These are phyloP conservation scores for Argyresthia albistria DNA, from an alignment of 2,888 invertebrate species.

Conservation along the genomic window DNA sequence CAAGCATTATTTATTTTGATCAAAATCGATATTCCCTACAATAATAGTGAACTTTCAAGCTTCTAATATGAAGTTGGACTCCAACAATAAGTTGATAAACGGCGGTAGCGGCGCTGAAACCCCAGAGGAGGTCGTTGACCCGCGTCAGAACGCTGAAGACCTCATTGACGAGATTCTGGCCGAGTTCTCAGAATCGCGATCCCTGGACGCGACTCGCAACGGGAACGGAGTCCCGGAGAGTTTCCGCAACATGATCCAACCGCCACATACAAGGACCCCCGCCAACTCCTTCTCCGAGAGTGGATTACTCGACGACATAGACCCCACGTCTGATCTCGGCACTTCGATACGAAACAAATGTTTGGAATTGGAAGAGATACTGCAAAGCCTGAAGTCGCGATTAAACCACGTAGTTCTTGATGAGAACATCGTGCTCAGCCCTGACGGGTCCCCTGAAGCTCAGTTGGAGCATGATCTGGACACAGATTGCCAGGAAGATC, in stretches of 20 bases:
- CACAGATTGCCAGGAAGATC: slow-evolving; percentile 65
- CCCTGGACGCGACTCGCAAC: slow-evolving; percentile 38
- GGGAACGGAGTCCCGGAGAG: slow-evolving; percentile 50
- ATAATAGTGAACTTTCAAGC: slow-evolving; percentile 8
- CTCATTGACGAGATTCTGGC: slow-evolving; percentile 64
- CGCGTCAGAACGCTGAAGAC: slow-evolving; percentile 62
- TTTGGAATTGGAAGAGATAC: slow-evolving; percentile 62
- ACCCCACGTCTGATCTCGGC: slow-evolving; percentile 61
- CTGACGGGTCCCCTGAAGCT: slow-evolving; percentile 60
- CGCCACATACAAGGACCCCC: slow-evolving; percentile 57
- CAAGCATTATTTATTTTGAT: slow-evolving; percentile 49
- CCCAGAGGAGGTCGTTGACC: slow-evolving; percentile 55
- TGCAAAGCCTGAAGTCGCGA: slow-evolving; percentile 62
- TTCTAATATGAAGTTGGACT: slow-evolving; percentile 59
- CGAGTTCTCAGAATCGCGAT: slow-evolving; percentile 55
- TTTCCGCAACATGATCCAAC: slow-evolving; percentile 54
- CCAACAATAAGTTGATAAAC: slow-evolving; percentile 64
- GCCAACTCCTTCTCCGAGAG: slow-evolving; percentile 60
- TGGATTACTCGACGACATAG: slow-evolving; percentile 59
- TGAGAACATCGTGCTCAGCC: slow-evolving; percentile 63
- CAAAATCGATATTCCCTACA: slow-evolving; percentile 32
- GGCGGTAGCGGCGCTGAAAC: slow-evolving; percentile 52
- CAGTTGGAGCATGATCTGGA: slow-evolving; percentile 65
- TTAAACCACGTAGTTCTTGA: slow-evolving; percentile 64
- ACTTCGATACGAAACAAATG: slow-evolving; percentile 65